phyloP scores from a whole-genome alignment of 2,888 invertebrate species.

The Drosophila anceps region DNA sequence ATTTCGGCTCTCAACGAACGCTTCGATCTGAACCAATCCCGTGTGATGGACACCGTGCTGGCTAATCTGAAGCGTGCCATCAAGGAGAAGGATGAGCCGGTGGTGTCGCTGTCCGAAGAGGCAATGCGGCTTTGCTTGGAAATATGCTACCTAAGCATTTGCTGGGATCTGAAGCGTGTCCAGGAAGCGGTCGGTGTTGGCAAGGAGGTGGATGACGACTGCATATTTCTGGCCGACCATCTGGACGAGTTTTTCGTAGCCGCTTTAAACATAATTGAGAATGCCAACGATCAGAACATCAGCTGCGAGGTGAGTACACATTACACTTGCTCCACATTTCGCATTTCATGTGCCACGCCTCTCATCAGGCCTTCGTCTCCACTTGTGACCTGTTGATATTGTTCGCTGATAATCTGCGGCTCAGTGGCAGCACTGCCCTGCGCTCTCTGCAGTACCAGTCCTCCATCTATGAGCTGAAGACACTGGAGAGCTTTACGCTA shows the following conservation, averaged over 20 bases:
- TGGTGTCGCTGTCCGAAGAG: neutral
- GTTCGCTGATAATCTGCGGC: neutral
- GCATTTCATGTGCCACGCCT: neutral
- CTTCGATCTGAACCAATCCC: neutral
- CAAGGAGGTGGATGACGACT: neutral
- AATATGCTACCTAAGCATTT: neutral
- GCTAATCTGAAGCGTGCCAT: neutral
- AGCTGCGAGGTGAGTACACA: neutral
- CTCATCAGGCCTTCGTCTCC: neutral
- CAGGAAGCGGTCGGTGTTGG: neutral
- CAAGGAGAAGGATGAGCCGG: neutral
- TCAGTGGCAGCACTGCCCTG: neutral
- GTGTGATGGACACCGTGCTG: neutral
- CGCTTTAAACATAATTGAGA: neutral
- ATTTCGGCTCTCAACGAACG: neutral
- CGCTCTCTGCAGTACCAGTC: neutral
- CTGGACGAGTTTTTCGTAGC: neutral
- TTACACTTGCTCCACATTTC: neutral
- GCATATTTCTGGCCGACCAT: neutral
- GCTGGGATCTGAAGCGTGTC: conserved; percentile 1
- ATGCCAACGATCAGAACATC: neutral
- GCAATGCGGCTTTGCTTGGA: neutral
- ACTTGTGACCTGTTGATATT: neutral
- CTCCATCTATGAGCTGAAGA: neutral
- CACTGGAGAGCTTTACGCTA: neutral